Percentiles rank a stretch among this genome's conserved stretches.
Conservation (phyloP, 1,140 invertebrate species). For the Leptopilina clavipes region DNA sequence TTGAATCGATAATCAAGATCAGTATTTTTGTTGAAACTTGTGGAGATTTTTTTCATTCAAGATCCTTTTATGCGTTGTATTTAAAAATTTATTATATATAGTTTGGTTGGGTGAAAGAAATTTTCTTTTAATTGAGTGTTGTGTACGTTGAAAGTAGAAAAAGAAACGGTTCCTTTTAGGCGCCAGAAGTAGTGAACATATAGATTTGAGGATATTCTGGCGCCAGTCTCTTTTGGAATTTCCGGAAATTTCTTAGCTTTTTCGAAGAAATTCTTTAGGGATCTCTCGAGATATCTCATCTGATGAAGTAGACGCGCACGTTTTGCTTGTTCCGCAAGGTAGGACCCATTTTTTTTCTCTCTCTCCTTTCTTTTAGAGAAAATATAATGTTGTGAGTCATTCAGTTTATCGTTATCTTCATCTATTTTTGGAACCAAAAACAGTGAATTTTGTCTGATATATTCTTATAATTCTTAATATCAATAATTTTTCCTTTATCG, state of each 20-base stretch:
- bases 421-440: background rate
- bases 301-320: background rate
- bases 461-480: too few relatives aligned
- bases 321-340: background rate
- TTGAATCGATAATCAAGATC: background rate
- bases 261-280: background rate
- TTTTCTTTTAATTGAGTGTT: background rate
- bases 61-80: background rate
- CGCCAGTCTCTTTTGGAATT: conserved; percentile 23
- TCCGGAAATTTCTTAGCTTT: background rate
- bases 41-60: background rate
- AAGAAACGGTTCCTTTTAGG: background rate
- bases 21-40: background rate
- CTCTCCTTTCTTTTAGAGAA: background rate
- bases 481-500: too few relatives aligned
- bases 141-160: background rate
- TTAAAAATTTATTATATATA: conserved; percentile 16
- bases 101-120: background rate
- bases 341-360: background rate
- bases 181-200: background rate
- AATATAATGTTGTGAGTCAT: background rate
- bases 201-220: background rate
- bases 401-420: background rate
- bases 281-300: conserved; percentile 1
- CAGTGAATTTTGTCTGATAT: too few relatives aligned